A percentile compares a stretch with the other conserved stretches of the same genome.
Conservation (phyloP, 1,140 invertebrate genomes). For the Danaus plexippus region DNA sequence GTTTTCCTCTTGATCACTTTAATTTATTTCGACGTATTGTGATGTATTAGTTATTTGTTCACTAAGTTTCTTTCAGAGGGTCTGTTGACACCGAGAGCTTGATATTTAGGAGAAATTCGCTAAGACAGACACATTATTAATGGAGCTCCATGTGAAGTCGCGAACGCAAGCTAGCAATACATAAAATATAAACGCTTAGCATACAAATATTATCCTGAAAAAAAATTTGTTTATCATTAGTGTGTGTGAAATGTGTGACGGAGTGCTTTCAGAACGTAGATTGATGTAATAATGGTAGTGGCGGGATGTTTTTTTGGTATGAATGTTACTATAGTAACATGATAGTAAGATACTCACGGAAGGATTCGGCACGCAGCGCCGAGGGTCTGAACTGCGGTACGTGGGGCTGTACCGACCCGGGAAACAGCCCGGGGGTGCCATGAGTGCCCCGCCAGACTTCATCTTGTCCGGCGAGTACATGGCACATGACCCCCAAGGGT, state of each 20-base stretch:
- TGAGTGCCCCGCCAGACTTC: constrained; percentile 68
- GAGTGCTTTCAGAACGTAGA: too few species aligned
- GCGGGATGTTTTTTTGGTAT: neutral
- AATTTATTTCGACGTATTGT: too few species aligned
- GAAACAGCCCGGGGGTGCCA: constrained; percentile 68
- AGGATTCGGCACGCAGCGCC: constrained; percentile 67
- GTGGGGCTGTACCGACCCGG: constrained; percentile 69
- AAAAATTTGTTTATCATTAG: constrained; percentile 1
- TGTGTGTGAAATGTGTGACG: neutral
- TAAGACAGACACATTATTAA: constrained; percentile 16
- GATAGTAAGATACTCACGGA: constrained; percentile 53
- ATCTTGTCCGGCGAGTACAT: constrained; percentile 72
- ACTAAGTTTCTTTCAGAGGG: too few species aligned
- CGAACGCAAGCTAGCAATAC: constrained; percentile 35
- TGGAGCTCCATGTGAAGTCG: constrained; percentile 33
- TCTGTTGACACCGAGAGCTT: constrained; percentile 12
- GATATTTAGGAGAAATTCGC: constrained; percentile 20
- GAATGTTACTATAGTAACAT: neutral
- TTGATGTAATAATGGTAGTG: neutral
- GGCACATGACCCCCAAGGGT: constrained; percentile 71
- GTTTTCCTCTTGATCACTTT: too few species aligned
- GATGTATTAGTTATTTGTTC: too few species aligned
- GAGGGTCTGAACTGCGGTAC: constrained; percentile 62
- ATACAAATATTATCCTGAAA: constrained; percentile 22
- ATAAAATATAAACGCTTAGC: constrained; percentile 33